Conservation (phyloP, 2,888 invertebrate species). For the Rosalia funebris region DNA sequence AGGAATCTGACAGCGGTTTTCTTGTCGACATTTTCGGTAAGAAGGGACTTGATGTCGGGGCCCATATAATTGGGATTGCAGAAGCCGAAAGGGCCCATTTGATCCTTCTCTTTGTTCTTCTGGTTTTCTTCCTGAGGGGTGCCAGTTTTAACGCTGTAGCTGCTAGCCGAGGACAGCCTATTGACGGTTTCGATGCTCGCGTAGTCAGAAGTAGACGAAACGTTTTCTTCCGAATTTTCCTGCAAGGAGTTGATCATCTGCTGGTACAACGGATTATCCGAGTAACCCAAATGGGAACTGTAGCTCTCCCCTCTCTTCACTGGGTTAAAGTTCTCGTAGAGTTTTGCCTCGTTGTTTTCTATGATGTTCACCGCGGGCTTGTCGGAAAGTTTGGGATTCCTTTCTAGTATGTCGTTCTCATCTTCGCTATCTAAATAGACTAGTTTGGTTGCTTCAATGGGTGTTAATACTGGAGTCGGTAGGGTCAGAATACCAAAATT, state of each 20-base stretch:
- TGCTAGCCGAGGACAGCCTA: conserved; percentile 66
- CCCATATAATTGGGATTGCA: conserved; percentile 82
- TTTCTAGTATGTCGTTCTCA: conserved; percentile 48
- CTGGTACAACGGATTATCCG: conserved; percentile 65
- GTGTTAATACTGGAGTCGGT: conserved; percentile 74
- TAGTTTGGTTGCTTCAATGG: conserved; percentile 74
- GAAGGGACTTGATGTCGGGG: conserved; percentile 67
- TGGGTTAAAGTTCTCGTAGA: conserved; percentile 68
- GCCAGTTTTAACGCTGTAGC: conserved; percentile 63
- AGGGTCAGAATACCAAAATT: conserved; percentile 73
- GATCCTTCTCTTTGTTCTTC: conserved; percentile 52
- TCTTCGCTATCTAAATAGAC: conserved; percentile 78
- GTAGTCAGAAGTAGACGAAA: conserved; percentile 80
- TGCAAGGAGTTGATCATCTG: conserved; percentile 69
- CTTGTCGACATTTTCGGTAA: conserved; percentile 47
- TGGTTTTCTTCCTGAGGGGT: conserved; percentile 60
- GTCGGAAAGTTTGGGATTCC: conserved; percentile 8
- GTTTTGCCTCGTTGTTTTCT: conserved; percentile 44
- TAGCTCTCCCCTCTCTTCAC: conserved; percentile 67
- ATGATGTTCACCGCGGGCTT: conserved; percentile 15
- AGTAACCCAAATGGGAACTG: conserved; percentile 67
- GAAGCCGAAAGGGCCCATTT: conserved; percentile 71
- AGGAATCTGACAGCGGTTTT: conserved; percentile 45
- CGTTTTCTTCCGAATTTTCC: conserved; percentile 67
- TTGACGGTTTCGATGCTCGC: conserved; percentile 78